phyloP scores from a whole-genome alignment of 1,140 invertebrate genomes.

The Trichoplusia ni region DNA sequence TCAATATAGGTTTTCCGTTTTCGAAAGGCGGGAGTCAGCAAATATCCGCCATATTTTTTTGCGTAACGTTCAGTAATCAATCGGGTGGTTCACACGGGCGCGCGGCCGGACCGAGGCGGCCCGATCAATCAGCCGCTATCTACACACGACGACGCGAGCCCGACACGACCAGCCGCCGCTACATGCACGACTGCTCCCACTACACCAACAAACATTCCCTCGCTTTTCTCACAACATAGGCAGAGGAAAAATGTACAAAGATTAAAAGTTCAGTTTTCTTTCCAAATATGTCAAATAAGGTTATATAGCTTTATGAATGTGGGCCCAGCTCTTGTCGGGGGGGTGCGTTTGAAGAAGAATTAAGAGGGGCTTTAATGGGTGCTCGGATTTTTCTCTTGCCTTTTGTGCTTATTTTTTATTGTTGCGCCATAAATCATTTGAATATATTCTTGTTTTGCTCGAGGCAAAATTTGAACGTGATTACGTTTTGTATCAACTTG shows the following conservation, averaged over 20 bases:
- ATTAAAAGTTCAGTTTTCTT: conserved; percentile 7
- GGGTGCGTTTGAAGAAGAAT: not conserved
- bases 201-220: not conserved
- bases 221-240: not conserved
- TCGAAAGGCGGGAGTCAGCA: not conserved
- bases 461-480: too few species aligned
- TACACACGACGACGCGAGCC: not conserved
- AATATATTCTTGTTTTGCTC: not conserved
- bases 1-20: not conserved
- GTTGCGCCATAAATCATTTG: too few species aligned
- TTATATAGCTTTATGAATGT: conserved; percentile 7
- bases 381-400: not conserved
- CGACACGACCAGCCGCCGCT: not conserved
- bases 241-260: conserved; percentile 7
- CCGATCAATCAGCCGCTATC: conserved; percentile 17
- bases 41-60: conserved; percentile 3
- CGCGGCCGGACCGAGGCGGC: not conserved
- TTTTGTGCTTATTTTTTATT: too few species aligned
- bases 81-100: conserved; percentile 7
- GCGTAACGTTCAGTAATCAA: not conserved
- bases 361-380: not conserved
- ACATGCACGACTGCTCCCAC: conserved; percentile 7
- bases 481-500: too few species aligned
- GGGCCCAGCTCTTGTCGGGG: not conserved
- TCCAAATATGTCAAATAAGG: conserved; percentile 24